A percentile compares a stretch with the other conserved stretches of the same genome.
Evolutionary conservation across 2,113 vertebrate species (phyloP).

Genomic region (Pluvialis apricaria): DNA sequence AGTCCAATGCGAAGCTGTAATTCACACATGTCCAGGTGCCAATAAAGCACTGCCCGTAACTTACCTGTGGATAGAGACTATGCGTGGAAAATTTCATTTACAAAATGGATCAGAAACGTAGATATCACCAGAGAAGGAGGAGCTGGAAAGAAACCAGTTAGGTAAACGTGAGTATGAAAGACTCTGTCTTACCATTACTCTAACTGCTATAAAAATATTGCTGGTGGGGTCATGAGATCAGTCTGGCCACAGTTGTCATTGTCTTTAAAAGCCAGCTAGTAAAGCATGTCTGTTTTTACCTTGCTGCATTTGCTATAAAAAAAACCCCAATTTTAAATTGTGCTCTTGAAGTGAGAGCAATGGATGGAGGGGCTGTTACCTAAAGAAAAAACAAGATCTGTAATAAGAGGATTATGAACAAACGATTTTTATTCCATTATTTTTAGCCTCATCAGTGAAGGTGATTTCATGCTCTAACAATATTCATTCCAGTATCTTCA

Average conservation of each 20-base stretch:
- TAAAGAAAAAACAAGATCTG: not conserved
- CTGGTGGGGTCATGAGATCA: not conserved
- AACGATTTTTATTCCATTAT: constrained; percentile 7
- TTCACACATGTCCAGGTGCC: not conserved
- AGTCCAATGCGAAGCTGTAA: not conserved
- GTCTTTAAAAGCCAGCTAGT: not conserved
- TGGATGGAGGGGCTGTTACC: not conserved
- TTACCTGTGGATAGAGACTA: not conserved
- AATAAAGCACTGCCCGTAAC: not conserved
- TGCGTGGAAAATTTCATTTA: not conserved
- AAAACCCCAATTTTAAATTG: not conserved
- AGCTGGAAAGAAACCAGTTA: not conserved
- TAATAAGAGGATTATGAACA: not conserved
- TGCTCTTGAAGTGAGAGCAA: not conserved
- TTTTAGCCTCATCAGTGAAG: constrained; percentile 20
- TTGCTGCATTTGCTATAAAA: not conserved
- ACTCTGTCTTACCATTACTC: not conserved
- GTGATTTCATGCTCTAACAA: constrained; percentile 15
- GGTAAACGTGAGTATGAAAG: not conserved
- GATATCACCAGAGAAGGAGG: not conserved
- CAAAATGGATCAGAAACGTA: not conserved
- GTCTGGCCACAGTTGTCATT: not conserved
- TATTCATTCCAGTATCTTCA: constrained; percentile 22
- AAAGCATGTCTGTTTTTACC: not conserved
- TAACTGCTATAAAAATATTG: constrained; percentile 26